Base-by-base conservation (phyloP, 2,113 vertebrate species). In the Cebidichthys violaceus region DNA sequence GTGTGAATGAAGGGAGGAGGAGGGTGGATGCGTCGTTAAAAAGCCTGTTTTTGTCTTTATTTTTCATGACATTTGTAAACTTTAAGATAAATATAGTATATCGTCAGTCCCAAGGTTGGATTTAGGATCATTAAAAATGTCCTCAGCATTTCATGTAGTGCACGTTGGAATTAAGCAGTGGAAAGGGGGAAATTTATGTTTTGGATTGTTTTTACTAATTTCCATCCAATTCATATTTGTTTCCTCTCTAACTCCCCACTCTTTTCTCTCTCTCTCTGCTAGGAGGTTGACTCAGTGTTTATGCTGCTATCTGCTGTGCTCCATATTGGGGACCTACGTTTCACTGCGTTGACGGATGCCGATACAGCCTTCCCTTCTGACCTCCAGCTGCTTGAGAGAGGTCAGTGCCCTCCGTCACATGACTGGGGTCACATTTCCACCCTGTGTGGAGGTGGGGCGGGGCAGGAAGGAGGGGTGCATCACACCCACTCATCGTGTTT, bases 281-380 rank as follows among this genome's bases (percentile, higher is more conserved):
- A 99, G 98, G 97, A 99, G 86, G 95, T 97, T 83, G 98, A 98
- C 76, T 97, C 97, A 66, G 91, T 99, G 85, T 97, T 98, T 68
- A 94, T 93, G 79, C 95, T 99, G 77, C 95, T 99, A 27, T 95
- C 97, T 1, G 96, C 96, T 2, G 93, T 97, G 55, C 85, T 99
- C 72, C 97, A 97, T 83, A 91, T 99, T 0, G 98, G 98, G 66
- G 97, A 99, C 83, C 73, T 99, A 62, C 81, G 84, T 82, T 99
- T 99, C 87, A 96, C 95, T 0, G 71, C 95, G 0, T 88, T 96
- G 86, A 96, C 95, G 0, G 96, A 97, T 35, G 88, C 94, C 0
- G 96, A 97, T 79, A 92, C 95, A 4, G 96, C 97, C 2, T 93
- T 95, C 0, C 95, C 97, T 54, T 96, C 97, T n/a, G 97, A 99